These are phyloP conservation scores for Rhea pennata DNA, from an alignment of 2,113 vertebrate genomes.

Conservation along the genomic window DNA sequence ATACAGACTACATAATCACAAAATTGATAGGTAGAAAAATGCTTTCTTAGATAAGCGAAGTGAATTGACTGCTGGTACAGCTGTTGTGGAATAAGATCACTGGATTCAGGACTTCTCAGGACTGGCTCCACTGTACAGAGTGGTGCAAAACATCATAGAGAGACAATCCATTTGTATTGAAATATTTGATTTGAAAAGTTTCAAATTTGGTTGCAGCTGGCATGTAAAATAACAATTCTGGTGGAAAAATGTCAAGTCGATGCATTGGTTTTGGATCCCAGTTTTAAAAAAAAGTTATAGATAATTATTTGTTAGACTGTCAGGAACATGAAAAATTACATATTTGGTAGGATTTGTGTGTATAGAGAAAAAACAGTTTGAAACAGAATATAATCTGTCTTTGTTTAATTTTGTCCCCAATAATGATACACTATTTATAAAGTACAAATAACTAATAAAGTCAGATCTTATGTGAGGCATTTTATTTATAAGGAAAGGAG, in stretches of 20 bases:
- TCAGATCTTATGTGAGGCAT: not conserved
- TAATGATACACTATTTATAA: not conserved
- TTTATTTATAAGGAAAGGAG: slow-evolving; percentile 23
- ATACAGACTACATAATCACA: not conserved
- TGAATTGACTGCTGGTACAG: not conserved
- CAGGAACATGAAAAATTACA: not conserved
- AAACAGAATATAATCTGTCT: not conserved
- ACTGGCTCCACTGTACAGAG: not conserved
- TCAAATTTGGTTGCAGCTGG: not conserved
- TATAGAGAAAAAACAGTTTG: not conserved
- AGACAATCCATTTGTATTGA: not conserved
- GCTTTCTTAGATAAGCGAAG: not conserved
- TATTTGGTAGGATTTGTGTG: not conserved
- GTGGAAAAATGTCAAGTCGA: not conserved
- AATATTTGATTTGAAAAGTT: not conserved
- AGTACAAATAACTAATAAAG: not conserved
- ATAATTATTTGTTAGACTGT: not conserved
- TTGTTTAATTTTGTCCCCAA: slow-evolving; percentile 21
- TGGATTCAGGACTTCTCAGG: not conserved
- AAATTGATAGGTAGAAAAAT: not conserved
- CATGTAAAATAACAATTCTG: not conserved
- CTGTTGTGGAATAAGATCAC: not conserved
- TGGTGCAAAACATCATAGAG: not conserved
- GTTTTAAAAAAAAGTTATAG: not conserved
- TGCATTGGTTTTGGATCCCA: not conserved